phyloP scores from a whole-genome alignment of 2,888 invertebrate species.

The Plebejus argus region DNA sequence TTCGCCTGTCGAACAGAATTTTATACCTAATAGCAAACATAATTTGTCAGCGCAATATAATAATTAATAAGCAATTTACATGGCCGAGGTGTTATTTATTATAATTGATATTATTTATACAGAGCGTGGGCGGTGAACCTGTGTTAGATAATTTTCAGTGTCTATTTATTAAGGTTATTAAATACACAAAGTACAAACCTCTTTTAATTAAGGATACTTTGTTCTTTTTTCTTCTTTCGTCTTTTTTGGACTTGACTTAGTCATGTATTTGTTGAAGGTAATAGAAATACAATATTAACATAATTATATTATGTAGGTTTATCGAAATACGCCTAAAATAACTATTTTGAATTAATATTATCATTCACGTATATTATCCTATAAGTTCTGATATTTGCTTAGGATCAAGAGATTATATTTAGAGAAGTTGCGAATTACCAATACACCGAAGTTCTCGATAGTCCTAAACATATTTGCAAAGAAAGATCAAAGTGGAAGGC shows the following conservation, averaged over 20 bases:
- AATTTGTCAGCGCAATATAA: constrained; percentile 17
- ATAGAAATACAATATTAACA: background rate
- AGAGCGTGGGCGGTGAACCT: background rate
- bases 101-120: background rate
- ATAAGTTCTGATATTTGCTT: background rate
- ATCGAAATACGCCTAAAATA: background rate
- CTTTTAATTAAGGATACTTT: background rate
- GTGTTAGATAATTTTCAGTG: background rate
- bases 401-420: background rate
- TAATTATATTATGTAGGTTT: too few relatives aligned
- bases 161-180: constrained; percentile 2
- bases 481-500: background rate
- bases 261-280: background rate
- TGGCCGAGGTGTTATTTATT: background rate
- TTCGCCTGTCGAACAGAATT: background rate
- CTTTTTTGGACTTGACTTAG: background rate
- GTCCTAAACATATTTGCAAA: background rate
- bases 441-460: background rate
- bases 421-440: background rate
- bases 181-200: background rate
- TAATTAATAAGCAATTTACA: constrained; percentile 21
- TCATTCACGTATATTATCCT: background rate
- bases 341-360: background rate
- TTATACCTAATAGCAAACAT: background rate
- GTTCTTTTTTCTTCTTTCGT: background rate